Evolutionary conservation across 2,888 invertebrate genomes (phyloP).

Genomic region (Cataglyphis albicans): DNA sequence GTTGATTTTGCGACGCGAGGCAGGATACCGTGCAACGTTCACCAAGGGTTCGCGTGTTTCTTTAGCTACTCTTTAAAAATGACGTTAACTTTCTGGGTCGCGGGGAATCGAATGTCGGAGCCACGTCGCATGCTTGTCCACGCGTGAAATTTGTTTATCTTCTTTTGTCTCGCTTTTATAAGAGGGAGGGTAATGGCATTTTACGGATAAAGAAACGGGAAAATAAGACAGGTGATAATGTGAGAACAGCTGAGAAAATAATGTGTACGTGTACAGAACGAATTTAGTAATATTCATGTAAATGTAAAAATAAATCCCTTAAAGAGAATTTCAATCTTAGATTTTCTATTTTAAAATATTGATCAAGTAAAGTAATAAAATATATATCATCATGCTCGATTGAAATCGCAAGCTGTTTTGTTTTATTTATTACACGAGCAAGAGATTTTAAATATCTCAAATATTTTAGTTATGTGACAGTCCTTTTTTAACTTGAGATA

Average conservation of each 20-base stretch:
- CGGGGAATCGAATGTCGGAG: conserved; percentile 25
- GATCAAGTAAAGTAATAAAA: background rate
- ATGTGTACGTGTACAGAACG: too few relatives aligned
- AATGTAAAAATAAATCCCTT: background rate
- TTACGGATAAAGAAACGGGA: background rate
- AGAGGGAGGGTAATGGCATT: background rate
- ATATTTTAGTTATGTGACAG: background rate
- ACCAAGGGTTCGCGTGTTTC: conserved; percentile 25
- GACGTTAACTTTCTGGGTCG: conserved; percentile 30
- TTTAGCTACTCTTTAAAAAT: conserved; percentile 32
- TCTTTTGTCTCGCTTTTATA: background rate
- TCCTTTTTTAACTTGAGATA: background rate
- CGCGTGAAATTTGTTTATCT: conserved; percentile 34
- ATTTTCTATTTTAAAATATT: conserved; percentile 4
- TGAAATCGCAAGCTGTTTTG: background rate
- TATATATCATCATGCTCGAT: background rate
- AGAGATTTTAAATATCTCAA: background rate
- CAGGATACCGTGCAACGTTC: background rate
- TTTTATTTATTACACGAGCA: conserved; percentile 2
- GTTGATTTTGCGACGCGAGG: conserved; percentile 43
- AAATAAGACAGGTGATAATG: background rate
- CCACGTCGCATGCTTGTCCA: conserved; percentile 30
- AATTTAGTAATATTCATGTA: background rate
- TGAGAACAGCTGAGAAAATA: background rate
- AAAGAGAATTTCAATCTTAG: conserved; percentile 1